Evolutionary conservation across 1,140 invertebrate genomes (phyloP), one percentile per base, ranked within the genome.

Genomic region (Choristoneura fumiferana): DNA sequence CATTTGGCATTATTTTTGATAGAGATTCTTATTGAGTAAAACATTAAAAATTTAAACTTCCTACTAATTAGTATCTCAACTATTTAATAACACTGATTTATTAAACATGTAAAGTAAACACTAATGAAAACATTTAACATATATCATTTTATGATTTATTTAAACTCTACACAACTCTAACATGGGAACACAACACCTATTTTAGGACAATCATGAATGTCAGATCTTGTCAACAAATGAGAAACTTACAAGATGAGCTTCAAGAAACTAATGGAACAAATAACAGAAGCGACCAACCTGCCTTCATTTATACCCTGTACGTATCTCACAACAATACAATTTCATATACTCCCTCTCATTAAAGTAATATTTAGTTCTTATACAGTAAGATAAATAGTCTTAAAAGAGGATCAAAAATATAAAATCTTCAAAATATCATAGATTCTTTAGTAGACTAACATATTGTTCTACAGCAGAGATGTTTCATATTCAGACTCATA

Each of bases 381-480:
- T 71, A 49, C 43, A 81, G 71, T 73, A 84, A 76, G 68, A 77
- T 77, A 83, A 68, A 73, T 71, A 78, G 67, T 73, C 58, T 60
- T 74, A 76, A 79, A 78, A 85, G 45, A 83, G 84, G 82, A 76
- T 86, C 82, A 80, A 88, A 88, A 87, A 88, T 88, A 85, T 83
- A 88, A 85, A 43, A 65, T 82, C 73, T 78, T 87, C 74, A 84
- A 87, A 88, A 85, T 78, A 78, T 76, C 64, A 76, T 77, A 76
- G 78, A 82, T 82, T 84, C 78, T 77, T 81, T 78, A 76, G 75
- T 70, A 83, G 67, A 62, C 60, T 74, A 63, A 77, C 63, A 81
- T 76, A 81, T 81, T 77, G 80, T 82, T 81, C 73, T 78, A 84
- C 71, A 81, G 79, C 78, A 78, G 85, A 87, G 84, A 88, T 87